phyloP scores from a whole-genome alignment of 23 tunicate genomes.

The Corella eumyota region DNA sequence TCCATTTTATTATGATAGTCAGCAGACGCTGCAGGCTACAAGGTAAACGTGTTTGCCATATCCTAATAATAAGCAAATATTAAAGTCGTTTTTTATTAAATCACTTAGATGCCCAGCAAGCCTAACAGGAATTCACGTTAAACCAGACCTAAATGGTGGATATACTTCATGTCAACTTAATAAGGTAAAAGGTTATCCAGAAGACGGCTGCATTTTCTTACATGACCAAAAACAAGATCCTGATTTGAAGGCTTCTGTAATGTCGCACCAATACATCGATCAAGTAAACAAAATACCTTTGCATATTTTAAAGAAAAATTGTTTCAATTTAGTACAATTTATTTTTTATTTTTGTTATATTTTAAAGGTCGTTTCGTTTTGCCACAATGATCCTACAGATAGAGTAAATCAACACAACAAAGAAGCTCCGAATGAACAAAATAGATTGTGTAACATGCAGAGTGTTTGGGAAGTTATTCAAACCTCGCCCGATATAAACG shows the following conservation, averaged over 20 bases:
- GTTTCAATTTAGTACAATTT: no score
- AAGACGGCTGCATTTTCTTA: slow-evolving; percentile 56
- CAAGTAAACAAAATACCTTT: no score
- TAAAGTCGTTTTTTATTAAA: no score
- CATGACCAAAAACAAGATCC: slow-evolving; percentile 14
- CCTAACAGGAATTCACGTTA: background rate
- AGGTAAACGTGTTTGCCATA: no score
- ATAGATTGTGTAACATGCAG: slow-evolving; percentile 44
- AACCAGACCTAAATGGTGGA: background rate
- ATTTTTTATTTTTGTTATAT: no score
- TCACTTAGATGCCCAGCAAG: slow-evolving; percentile 3
- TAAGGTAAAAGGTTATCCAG: slow-evolving; percentile 9
- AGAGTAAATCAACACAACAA: slow-evolving; percentile 33
- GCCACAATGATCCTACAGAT: slow-evolving; percentile 41
- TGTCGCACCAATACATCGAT: slow-evolving; percentile 44
- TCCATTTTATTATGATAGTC: slow-evolving; percentile 27
- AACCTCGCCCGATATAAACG: slow-evolving; percentile 25
- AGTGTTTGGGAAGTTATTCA: slow-evolving; percentile 63
- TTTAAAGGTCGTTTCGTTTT: slow-evolving; percentile 36
- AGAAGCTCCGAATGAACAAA: slow-evolving; percentile 76
- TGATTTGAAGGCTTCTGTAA: slow-evolving; percentile 21
- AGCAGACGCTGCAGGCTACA: background rate
- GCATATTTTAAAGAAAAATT: no score
- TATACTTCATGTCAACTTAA: background rate
- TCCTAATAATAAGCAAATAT: no score